Evolutionary conservation across 1,140 invertebrate genomes (phyloP).

Genomic region (Drosophila trapezifrons): DNA sequence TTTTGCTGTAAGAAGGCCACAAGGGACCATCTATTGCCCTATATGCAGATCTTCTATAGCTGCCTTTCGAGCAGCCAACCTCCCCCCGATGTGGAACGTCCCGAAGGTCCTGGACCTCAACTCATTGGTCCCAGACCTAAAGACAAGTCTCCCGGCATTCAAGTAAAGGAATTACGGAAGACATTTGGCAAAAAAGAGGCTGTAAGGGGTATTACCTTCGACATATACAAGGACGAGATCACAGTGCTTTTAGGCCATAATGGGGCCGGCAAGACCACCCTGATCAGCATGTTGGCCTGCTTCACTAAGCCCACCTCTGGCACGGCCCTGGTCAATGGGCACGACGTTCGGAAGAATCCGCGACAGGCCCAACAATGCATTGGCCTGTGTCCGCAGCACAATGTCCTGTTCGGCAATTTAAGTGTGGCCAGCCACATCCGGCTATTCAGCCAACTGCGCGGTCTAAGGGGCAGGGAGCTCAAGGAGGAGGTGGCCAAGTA

Average conservation of each 20-base stretch:
- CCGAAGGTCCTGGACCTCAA: background rate
- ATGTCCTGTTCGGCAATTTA: constrained; percentile 94
- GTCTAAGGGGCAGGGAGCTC: constrained; percentile 7
- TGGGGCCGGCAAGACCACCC: constrained; percentile 87
- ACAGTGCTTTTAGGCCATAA: constrained; percentile 89
- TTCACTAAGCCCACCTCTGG: constrained; percentile 88
- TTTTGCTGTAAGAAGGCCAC: constrained; percentile 73
- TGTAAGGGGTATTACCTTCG: constrained; percentile 89
- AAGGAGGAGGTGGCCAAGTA: constrained; percentile 32
- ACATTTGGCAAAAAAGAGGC: constrained; percentile 85
- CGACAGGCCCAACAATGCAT: constrained; percentile 70
- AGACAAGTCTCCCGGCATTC: constrained; percentile 2
- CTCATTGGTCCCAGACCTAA: constrained; percentile 63
- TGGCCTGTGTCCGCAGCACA: constrained; percentile 96
- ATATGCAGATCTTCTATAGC: background rate
- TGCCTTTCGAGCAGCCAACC: background rate
- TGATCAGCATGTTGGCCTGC: constrained; percentile 88
- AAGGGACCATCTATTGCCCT: background rate
- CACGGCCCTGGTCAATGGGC: constrained; percentile 87
- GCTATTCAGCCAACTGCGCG: constrained; percentile 42
- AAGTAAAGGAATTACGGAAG: constrained; percentile 84
- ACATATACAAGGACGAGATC: constrained; percentile 89
- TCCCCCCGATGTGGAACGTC: background rate
- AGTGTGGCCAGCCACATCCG: constrained; percentile 94
- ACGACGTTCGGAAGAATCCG: constrained; percentile 86